phyloP scores from a whole-genome alignment of 2,113 vertebrate species.

The Notechis scutatus region DNA sequence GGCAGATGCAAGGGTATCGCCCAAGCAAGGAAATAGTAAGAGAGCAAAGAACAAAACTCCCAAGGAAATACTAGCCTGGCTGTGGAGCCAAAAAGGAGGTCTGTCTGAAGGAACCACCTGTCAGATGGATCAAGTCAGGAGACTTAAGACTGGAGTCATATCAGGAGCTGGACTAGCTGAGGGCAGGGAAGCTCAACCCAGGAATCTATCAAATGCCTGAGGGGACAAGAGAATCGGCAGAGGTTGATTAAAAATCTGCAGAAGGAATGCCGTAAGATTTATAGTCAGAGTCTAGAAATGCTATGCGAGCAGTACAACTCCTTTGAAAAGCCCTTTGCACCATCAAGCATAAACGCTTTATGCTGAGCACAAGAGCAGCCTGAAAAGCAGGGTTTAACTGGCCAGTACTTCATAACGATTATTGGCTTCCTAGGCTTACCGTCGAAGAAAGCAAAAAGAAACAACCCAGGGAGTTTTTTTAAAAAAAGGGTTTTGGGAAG shows the following conservation, averaged over 20 bases:
- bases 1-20: conserved; percentile 26
- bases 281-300: background rate
- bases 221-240: background rate
- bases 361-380: background rate
- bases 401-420: background rate
- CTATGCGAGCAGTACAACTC: background rate
- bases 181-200: background rate
- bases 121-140: conserved; percentile 5
- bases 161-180: background rate
- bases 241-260: background rate
- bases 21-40: conserved; percentile 4
- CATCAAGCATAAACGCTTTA: background rate
- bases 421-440: background rate
- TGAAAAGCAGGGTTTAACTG: background rate
- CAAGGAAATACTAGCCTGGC: conserved; percentile 11
- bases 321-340: background rate
- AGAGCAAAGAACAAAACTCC: background rate
- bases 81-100: conserved; percentile 26
- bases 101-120: conserved; percentile 23
- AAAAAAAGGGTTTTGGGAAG: background rate
- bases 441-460: background rate
- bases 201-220: background rate
- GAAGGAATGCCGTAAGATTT: background rate
- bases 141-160: conserved; percentile 15
- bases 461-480: background rate